Percentiles rank a stretch among this genome's conserved stretches.
Evolutionary conservation across 2,888 invertebrate species (phyloP).

Genomic region (Nomada flava): DNA sequence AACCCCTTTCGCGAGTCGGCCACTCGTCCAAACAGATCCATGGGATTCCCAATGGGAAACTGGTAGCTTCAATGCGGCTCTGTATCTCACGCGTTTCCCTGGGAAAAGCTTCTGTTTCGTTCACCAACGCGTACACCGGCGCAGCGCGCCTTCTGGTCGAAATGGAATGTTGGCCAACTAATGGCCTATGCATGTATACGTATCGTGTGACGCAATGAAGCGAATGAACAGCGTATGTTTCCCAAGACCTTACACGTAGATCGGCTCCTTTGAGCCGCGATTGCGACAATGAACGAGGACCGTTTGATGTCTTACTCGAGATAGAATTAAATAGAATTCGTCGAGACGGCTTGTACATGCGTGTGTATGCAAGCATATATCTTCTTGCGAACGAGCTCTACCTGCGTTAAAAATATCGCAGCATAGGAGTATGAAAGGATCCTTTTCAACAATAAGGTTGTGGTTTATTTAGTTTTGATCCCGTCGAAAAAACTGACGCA

Average conservation of each 20-base stretch:
- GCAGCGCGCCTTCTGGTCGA: not conserved
- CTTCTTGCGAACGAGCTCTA: no score
- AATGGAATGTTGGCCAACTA: constrained; percentile 16
- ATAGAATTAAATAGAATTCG: constrained; percentile 35
- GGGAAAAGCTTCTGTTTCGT: constrained; percentile 34
- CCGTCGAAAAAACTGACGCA: no score
- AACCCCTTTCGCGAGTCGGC: not conserved
- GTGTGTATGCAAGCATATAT: no score
- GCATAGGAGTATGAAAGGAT: no score
- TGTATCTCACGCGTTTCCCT: constrained; percentile 18
- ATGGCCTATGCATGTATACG: constrained; percentile 6
- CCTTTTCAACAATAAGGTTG: no score
- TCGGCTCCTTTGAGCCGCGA: constrained; percentile 4
- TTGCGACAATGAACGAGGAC: constrained; percentile 33
- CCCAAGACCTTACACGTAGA: constrained; percentile 41
- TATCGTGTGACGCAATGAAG: constrained; percentile 38
- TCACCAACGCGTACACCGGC: constrained; percentile 7
- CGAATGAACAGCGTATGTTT: constrained; percentile 40
- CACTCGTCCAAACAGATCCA: not conserved
- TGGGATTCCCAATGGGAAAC: constrained; percentile 7
- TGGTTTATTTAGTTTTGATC: no score
- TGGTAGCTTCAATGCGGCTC: not conserved
- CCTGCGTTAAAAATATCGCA: no score
- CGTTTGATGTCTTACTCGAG: constrained; percentile 38
- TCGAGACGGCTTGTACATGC: no score